Evolutionary conservation across 2,113 vertebrate genomes (phyloP), one percentile per base, ranked within the genome.

Genomic region (Cercopithecus mona): DNA sequence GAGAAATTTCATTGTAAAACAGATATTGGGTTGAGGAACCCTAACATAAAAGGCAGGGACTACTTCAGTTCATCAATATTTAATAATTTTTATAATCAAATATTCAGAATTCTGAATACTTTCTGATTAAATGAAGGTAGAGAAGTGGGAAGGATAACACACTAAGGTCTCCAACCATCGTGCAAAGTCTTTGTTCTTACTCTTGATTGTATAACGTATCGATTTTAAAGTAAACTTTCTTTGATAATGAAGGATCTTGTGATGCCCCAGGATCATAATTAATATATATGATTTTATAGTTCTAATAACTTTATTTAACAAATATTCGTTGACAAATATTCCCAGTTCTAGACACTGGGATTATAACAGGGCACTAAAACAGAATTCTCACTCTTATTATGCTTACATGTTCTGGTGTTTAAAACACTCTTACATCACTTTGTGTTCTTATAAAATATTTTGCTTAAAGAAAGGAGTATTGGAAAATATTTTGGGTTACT

Each of bases 381-480:
- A 76, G 1, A 55, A 23, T 30, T 75, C n/a, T 84, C 92, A 20
- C 12, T 84, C 43, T 84, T 45, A 68, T 3, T 12, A 48, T 27
- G 2, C 61, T 90, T 84, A 40, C 8, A 11, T 95, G 66, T 92
- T 73, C 52, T 87, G 68, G 32, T 50, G 38, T 48, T 92, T 97
- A 83, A 82, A n/a, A n/a, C 32, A 82, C 3, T 88, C 70, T 94
- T 45, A 27, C 55, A 16, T 32, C 5, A 59, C 1, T 22, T 6
- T 81, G 45, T 88, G 87, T 93, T 93, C 61, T 88, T 92, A 12
- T 88, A 55, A 85, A 85, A 75, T 81, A 7, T 88, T 73, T 83
- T 95, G 43, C 12, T 18, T 88, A 6, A 64, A 76, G 68, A 93
- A 91, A 93, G 25, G 16, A 89, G 25, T 57, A 55, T 2, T 57